Percentiles rank a stretch among this genome's conserved stretches.
phyloP scores from a whole-genome alignment of 2,113 vertebrate species.

The Odontesthes bonariensis region DNA sequence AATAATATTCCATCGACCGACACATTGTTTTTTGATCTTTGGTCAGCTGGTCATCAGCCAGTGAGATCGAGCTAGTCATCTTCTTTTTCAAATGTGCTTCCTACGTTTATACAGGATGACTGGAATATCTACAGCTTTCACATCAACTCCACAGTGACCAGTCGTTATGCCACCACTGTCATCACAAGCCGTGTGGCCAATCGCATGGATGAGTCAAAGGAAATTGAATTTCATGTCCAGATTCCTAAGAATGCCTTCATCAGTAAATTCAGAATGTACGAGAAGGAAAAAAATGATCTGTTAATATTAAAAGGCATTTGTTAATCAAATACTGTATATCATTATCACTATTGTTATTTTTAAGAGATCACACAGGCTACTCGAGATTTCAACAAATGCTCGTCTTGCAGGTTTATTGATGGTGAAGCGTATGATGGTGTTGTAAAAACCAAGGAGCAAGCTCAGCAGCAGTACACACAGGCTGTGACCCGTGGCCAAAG shows the following conservation, averaged over 20 bases:
- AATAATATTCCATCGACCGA: slow-evolving; percentile 1
- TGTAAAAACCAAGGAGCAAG: slow-evolving; percentile 91
- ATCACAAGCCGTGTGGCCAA: slow-evolving; percentile 92
- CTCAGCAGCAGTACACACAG: slow-evolving; percentile 88
- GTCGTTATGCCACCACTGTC: slow-evolving; percentile 91
- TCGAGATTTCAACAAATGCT: not conserved
- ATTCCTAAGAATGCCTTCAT: slow-evolving; percentile 97
- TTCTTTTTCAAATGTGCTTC: slow-evolving; percentile 26
- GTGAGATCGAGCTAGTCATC: not conserved
- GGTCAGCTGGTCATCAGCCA: slow-evolving; percentile 19
- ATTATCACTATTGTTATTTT: not conserved
- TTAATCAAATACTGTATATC: too few relatives aligned
- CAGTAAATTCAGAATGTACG: slow-evolving; percentile 93
- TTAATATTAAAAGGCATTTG: not conserved
- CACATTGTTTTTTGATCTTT: slow-evolving; percentile 40
- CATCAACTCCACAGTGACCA: slow-evolving; percentile 89
- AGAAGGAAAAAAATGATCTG: slow-evolving; percentile 11
- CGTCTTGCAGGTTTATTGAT: slow-evolving; percentile 85
- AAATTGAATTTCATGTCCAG: slow-evolving; percentile 90
- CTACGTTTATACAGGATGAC: slow-evolving; percentile 64
- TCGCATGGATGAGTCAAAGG: slow-evolving; percentile 81
- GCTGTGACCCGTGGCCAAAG: slow-evolving; percentile 91
- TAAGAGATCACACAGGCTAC: too few relatives aligned
- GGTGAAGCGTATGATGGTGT: slow-evolving; percentile 87
- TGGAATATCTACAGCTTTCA: slow-evolving; percentile 90